A percentile compares a stretch with the other conserved stretches of the same genome.
These are phyloP conservation scores for Lasioglossum lativentre DNA, from an alignment of 2,888 invertebrate species.

Conservation along the genomic window DNA sequence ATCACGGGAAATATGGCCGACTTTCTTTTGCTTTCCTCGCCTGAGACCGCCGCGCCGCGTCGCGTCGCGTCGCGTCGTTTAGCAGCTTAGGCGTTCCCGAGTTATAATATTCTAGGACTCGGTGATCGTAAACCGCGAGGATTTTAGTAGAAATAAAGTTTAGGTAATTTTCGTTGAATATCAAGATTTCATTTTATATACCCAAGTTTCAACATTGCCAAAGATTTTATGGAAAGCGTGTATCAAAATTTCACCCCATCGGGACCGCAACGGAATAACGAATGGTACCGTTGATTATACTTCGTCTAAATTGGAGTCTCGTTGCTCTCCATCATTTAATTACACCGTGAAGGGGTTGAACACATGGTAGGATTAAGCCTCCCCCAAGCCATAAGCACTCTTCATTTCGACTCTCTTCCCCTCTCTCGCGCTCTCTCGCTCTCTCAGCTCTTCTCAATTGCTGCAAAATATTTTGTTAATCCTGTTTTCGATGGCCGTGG, in stretches of 20 bases:
- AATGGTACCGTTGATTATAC: not conserved
- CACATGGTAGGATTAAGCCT: not conserved
- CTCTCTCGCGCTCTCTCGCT: not conserved
- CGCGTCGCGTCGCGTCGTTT: not conserved
- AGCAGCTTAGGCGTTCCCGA: not conserved
- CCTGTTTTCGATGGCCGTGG: not conserved
- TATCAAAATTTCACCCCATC: not conserved
- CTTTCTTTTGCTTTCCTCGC: not conserved
- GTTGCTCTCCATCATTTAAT: constrained; percentile 42
- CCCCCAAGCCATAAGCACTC: not conserved
- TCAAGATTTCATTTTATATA: no score
- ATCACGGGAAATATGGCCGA: not conserved
- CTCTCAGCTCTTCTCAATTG: not conserved
- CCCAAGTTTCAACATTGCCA: not conserved
- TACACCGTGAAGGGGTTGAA: constrained; percentile 1
- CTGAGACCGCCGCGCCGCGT: not conserved
- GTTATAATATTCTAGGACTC: not conserved
- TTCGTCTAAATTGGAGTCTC: constrained; percentile 7
- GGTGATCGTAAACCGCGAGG: not conserved
- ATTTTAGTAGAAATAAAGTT: no score
- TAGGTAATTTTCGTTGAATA: no score
- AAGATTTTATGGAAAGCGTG: not conserved
- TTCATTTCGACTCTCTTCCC: not conserved
- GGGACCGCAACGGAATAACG: not conserved
- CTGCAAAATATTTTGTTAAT: constrained; percentile 10